phyloP scores from a whole-genome alignment of 2,113 vertebrate species.

The Chloropsis cyanopogon region DNA sequence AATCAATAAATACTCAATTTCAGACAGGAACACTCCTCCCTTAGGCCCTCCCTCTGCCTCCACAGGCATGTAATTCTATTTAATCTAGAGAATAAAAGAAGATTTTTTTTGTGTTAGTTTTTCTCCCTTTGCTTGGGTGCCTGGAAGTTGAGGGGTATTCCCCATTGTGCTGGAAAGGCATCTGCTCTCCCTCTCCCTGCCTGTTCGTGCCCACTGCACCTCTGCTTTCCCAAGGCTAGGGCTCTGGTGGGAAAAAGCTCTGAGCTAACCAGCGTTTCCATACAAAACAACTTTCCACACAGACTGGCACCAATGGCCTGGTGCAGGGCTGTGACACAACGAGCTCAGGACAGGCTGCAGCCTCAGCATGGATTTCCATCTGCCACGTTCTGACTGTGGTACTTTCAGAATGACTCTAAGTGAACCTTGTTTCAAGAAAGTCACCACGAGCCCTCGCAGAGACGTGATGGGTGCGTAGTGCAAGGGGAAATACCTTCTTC shows the following conservation, averaged over 20 bases:
- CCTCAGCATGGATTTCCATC: not conserved
- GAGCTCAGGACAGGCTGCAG: not conserved
- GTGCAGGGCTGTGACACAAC: no score
- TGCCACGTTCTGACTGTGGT: not conserved
- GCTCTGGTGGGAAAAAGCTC: not conserved
- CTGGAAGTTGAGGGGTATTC: not conserved
- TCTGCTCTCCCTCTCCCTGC: not conserved
- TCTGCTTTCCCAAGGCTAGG: not conserved
- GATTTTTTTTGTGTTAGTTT: not conserved
- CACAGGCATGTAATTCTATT: not conserved
- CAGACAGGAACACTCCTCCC: not conserved
- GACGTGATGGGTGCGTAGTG: not conserved
- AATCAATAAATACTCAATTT: conserved; percentile 2
- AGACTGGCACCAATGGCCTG: not conserved
- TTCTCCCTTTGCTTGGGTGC: not conserved
- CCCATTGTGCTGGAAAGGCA: not conserved
- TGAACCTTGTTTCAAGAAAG: conserved; percentile 11
- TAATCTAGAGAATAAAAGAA: not conserved
- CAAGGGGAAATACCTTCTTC: conserved; percentile 30
- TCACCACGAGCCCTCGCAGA: not conserved
- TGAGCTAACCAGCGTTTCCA: not conserved
- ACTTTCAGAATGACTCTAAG: conserved; percentile 19
- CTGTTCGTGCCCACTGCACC: not conserved
- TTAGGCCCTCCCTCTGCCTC: not conserved
- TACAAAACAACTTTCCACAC: not conserved